Conservation (phyloP, 2,113 vertebrate species). For the Oxygymnocypris stewartii region DNA sequence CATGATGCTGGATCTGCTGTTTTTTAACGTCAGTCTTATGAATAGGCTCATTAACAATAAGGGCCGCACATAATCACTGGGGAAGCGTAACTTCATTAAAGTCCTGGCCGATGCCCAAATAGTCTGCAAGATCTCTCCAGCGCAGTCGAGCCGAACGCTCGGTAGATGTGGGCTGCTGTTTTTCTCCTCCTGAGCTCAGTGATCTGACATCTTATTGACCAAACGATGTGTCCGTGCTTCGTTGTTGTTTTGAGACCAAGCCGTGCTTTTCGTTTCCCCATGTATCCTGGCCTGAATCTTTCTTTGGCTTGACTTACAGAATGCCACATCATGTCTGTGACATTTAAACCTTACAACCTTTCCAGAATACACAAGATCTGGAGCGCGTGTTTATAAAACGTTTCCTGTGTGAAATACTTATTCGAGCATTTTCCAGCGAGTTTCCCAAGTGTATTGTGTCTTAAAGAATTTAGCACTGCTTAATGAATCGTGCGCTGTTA, state of each 20-base stretch:
- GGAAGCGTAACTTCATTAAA: slow-evolving; percentile 40
- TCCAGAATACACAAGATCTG: slow-evolving; percentile 24
- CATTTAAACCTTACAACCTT: slow-evolving; percentile 24
- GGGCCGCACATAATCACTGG: slow-evolving; percentile 13
- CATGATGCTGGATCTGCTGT: background rate
- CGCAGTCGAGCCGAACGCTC: background rate
- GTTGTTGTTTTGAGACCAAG: background rate
- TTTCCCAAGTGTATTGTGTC: slow-evolving; percentile 12
- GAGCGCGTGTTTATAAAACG: background rate
- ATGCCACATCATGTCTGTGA: slow-evolving; percentile 8
- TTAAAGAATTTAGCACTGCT: background rate
- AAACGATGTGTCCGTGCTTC: background rate
- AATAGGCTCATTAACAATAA: slow-evolving; percentile 40
- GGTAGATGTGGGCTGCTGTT: background rate
- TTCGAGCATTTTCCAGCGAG: background rate
- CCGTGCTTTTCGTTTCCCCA: background rate
- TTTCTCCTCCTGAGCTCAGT: background rate
- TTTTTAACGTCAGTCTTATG: slow-evolving; percentile 27
- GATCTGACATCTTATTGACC: background rate
- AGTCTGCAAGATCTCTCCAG: slow-evolving; percentile 16
- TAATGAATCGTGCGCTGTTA: slow-evolving; percentile 9
- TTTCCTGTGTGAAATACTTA: slow-evolving; percentile 36
- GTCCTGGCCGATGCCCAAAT: slow-evolving; percentile 22
- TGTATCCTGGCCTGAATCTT: background rate
- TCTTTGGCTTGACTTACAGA: background rate